Base-by-base conservation (phyloP, 2,797 vertebrate species). In the Xerus rutilus region DNA sequence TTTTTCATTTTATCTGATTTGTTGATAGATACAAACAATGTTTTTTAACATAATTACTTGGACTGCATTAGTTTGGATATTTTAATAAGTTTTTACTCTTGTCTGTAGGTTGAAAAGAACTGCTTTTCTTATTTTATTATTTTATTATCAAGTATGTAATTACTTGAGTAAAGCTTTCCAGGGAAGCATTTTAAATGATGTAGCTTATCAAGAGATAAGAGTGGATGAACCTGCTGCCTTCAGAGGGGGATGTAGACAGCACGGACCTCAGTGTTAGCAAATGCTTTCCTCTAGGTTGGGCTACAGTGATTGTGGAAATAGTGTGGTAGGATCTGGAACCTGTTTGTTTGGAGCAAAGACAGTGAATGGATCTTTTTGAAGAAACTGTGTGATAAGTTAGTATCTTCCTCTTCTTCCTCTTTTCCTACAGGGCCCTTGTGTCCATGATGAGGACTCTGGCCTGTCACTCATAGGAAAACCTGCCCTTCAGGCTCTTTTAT, bases 371-470 rank as follows among this genome's bases (percentile, higher is more conserved):
- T 86, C 18, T 82, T 82, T 77, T 32, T 17, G 18, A 62, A 47
- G 69, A 83, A 77, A 45, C 43, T 10, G 4, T 21, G 18, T 74
- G 7, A 25, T 76, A 14, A 72, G 32, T 35, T 32, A 73, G 11
- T 65, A 25, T 43, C 23, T 76, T 52, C 69, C 43, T 78, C 15
- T 74, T 54, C 13, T 91, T n/a, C 57, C 47, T 81, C 70, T 91
- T 35, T 1, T 91, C 39, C 69, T 96, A 5, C 92, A 99, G 99
- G 99, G 99, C 57, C 99, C 99, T 0, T 99, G 99, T 98, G 99
- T 99, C 72, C 99, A 99, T 1, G 99, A 99, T 95, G 99, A 99
- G 97, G 99, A 99, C 78, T 99, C 99, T 12, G 99, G 99, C 17
- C 84, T 99, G 85, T 99, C 99, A 30, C 98, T 99, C 70, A 98